Evolutionary conservation across 2,113 vertebrate species (phyloP).

Genomic region (Actenoides hombroni): DNA sequence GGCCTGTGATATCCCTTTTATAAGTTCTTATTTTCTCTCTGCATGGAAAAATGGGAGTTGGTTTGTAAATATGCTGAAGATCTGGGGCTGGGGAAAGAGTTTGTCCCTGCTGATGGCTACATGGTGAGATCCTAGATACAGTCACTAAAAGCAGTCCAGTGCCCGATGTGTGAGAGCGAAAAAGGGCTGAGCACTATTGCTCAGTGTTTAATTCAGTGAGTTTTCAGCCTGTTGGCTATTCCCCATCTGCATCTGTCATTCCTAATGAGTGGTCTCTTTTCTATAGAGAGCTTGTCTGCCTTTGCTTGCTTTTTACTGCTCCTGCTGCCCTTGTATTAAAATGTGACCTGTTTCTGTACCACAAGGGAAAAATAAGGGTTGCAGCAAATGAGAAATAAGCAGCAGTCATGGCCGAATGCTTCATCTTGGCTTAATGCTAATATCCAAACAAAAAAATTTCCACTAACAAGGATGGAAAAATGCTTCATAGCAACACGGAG

Average conservation of each 20-base stretch:
- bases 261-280: background rate
- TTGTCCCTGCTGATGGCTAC: background rate
- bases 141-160: background rate
- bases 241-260: background rate
- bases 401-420: background rate
- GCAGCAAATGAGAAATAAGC: background rate
- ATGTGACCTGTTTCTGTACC: background rate
- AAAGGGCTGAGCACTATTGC: background rate
- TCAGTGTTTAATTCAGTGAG: background rate
- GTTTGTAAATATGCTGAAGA: background rate
- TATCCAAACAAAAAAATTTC: background rate
- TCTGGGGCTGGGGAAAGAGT: background rate
- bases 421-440: background rate
- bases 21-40: background rate
- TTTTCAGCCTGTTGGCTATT: background rate
- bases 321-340: background rate
- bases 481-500: background rate
- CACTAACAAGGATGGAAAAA: background rate
- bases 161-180: background rate
- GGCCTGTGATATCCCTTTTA: background rate
- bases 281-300: background rate
- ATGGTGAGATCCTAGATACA: background rate
- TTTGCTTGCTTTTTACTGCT: background rate
- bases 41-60: background rate
- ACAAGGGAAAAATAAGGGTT: background rate